Conservation (phyloP, 2,113 vertebrate genomes). For the Gallinago media region DNA sequence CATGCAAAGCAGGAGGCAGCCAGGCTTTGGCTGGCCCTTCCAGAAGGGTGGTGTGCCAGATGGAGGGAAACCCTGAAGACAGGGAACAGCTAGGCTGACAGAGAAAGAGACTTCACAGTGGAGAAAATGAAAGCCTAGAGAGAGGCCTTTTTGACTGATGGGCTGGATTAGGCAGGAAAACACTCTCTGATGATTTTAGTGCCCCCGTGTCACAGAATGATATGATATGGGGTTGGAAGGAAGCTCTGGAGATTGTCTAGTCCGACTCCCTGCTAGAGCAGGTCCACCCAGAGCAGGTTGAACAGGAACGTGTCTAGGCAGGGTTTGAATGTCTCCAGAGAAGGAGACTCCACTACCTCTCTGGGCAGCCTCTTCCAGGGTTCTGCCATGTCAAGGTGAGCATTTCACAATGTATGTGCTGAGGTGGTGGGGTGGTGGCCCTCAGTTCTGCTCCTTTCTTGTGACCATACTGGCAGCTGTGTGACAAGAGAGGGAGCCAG, state of each 20-base stretch:
- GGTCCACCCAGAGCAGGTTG: too few species aligned
- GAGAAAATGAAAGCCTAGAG: not conserved
- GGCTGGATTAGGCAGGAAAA: not conserved
- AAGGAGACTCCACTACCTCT: too few species aligned
- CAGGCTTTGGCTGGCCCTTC: not conserved
- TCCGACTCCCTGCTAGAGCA: too few species aligned
- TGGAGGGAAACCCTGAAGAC: not conserved
- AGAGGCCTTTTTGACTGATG: not conserved
- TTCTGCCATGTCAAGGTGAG: accelerated
- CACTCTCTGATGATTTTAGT: not conserved
- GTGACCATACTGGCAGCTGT: not conserved
- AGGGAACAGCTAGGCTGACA: not conserved
- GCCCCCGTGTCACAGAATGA: too few species aligned
- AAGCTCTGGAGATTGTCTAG: too few species aligned
- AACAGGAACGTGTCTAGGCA: too few species aligned
- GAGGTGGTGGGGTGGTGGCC: too few species aligned
- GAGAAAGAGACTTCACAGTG: not conserved
- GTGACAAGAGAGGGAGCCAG: not conserved
- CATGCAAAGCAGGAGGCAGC: not conserved
- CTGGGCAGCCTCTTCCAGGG: too few species aligned
- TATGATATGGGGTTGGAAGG: too few species aligned
- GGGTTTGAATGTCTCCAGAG: too few species aligned
- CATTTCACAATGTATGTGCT: accelerated
- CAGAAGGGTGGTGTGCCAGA: not conserved
- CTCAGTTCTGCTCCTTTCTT: not conserved